A percentile compares a stretch with the other conserved stretches of the same genome.
These are phyloP conservation scores for Gisinianus flammeolus DNA, from an alignment of 2,888 invertebrate species.

Conservation along the genomic window DNA sequence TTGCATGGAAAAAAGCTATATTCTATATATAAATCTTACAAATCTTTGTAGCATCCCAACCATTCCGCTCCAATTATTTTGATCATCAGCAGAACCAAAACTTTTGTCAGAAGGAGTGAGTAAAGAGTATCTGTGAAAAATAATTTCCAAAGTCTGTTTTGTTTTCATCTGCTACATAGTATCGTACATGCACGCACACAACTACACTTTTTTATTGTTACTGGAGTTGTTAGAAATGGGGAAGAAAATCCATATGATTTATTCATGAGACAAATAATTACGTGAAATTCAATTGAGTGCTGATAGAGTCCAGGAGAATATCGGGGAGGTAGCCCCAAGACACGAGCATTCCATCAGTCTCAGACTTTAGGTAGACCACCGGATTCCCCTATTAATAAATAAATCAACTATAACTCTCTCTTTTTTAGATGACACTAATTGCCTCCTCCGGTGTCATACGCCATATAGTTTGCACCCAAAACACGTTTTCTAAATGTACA, in stretches of 20 bases:
- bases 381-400: constrained; percentile 50
- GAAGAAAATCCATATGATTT: too few species aligned
- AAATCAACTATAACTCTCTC: not conserved
- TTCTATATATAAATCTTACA: not conserved
- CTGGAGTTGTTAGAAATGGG: too few species aligned
- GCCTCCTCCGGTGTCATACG: too few species aligned
- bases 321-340: constrained; percentile 54
- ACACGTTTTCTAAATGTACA: too few species aligned
- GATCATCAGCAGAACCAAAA: constrained; percentile 48
- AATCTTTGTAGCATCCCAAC: constrained; percentile 52
- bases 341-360: not conserved
- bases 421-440: not conserved
- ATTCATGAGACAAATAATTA: constrained; percentile 37
- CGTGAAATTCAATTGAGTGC: constrained; percentile 53
- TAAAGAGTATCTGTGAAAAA: constrained; percentile 44
- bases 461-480: too few species aligned
- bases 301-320: constrained; percentile 50
- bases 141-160: too few species aligned
- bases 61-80: constrained; percentile 57
- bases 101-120: constrained; percentile 48
- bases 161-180: too few species aligned
- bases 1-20: not conserved
- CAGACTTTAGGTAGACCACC: constrained; percentile 45
- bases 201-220: too few species aligned
- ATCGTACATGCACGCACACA: too few species aligned